These are phyloP conservation scores for Xiphydria camelus DNA, from an alignment of 2,888 invertebrate species.

Conservation along the genomic window DNA sequence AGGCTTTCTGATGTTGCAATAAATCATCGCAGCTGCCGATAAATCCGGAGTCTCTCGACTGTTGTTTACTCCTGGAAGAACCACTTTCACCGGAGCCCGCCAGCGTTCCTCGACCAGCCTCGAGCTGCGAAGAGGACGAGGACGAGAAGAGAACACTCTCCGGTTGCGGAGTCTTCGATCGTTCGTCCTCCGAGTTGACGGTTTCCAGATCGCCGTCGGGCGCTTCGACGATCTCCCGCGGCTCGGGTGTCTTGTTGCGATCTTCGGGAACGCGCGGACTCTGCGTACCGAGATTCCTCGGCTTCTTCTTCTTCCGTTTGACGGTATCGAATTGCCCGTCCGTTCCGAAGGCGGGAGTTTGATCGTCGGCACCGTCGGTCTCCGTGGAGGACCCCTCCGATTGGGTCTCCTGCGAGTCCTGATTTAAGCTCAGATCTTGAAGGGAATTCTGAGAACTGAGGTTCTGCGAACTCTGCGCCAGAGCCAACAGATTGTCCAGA, in stretches of 20 bases:
- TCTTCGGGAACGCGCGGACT: slow-evolving; percentile 62
- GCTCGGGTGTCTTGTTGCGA: slow-evolving; percentile 67
- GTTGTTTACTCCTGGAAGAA: slow-evolving; percentile 70
- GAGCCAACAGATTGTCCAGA: slow-evolving; percentile 73
- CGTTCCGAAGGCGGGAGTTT: slow-evolving; percentile 63
- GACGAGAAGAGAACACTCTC: slow-evolving; percentile 50
- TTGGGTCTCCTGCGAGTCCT: slow-evolving; percentile 50
- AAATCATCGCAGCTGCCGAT: slow-evolving; percentile 87
- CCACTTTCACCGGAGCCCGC: slow-evolving; percentile 37
- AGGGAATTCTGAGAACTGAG: slow-evolving; percentile 50
- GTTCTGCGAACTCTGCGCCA: slow-evolving; percentile 50
- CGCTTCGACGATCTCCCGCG: slow-evolving; percentile 63
- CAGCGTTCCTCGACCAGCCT: slow-evolving; percentile 30
- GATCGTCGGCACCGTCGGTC: slow-evolving; percentile 72
- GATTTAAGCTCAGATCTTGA: slow-evolving; percentile 47
- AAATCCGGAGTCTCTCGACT: slow-evolving; percentile 86
- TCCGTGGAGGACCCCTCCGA: slow-evolving; percentile 69
- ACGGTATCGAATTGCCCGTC: slow-evolving; percentile 81
- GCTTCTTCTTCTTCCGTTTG: slow-evolving; percentile 81
- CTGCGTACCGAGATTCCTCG: slow-evolving; percentile 55
- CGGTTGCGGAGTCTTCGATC: slow-evolving; percentile 71
- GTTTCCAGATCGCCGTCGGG: slow-evolving; percentile 60
- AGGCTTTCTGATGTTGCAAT: slow-evolving; percentile 65
- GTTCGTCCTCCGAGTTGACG: slow-evolving; percentile 61
- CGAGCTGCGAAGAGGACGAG: slow-evolving; percentile 25